Evolutionary conservation across 2,888 invertebrate genomes (phyloP).

Genomic region (Dryobota labecula): DNA sequence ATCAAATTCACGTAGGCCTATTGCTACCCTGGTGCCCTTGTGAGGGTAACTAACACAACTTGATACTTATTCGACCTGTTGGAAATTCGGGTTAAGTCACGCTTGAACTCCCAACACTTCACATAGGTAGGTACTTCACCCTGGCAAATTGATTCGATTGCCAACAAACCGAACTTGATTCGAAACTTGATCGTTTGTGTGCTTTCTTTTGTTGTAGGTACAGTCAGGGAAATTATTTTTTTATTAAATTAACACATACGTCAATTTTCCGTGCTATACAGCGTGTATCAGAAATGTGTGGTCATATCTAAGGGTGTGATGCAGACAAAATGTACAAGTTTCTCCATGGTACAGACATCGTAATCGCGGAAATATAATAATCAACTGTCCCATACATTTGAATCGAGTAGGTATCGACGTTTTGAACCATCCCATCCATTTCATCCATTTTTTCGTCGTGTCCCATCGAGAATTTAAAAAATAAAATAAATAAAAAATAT

Average conservation of each 20-base stretch:
- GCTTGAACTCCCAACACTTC: constrained; percentile 10
- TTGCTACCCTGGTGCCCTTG: constrained; percentile 6
- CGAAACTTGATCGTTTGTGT: constrained; percentile 4
- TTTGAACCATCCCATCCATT: too few species aligned
- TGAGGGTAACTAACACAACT: constrained; percentile 4
- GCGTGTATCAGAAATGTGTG: not conserved
- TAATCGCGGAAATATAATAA: not conserved
- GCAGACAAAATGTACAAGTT: not conserved
- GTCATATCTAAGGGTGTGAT: not conserved
- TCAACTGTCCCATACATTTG: not conserved
- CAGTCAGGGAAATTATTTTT: not conserved
- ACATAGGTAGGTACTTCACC: constrained; percentile 7
- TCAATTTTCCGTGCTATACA: too few species aligned
- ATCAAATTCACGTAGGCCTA: not conserved
- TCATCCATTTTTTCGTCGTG: too few species aligned
- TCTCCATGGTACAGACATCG: not conserved
- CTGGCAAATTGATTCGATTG: constrained; percentile 22
- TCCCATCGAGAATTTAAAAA: too few species aligned
- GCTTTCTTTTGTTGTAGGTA: not conserved
- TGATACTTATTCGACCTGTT: constrained; percentile 9
- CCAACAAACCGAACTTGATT: constrained; percentile 27
- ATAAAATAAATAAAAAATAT: too few species aligned
- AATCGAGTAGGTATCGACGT: too few species aligned
- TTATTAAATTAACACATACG: not conserved
- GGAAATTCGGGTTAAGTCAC: constrained; percentile 12